These are phyloP conservation scores for Hydropsyche tenuis DNA, from an alignment of 1,140 invertebrate genomes.

Conservation along the genomic window DNA sequence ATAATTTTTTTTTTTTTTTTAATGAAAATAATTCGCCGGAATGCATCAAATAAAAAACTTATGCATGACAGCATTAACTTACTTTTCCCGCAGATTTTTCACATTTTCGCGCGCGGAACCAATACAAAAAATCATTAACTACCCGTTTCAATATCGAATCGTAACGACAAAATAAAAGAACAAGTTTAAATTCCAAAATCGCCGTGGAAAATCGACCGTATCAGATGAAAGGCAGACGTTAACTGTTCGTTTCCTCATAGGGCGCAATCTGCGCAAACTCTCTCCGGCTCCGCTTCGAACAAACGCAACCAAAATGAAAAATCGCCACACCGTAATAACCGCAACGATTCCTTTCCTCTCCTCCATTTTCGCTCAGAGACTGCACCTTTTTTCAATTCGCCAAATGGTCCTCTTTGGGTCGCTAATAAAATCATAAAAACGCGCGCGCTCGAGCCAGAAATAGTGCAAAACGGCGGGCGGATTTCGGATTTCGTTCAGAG, in stretches of 20 bases:
- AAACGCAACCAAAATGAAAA: constrained; percentile 21
- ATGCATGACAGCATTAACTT: too few species aligned
- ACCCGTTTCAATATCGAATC: not conserved
- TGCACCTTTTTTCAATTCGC: too few species aligned
- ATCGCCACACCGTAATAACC: constrained; percentile 6
- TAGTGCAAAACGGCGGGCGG: too few species aligned
- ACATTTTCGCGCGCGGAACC: not conserved
- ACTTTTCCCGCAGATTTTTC: not conserved
- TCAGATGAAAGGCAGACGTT: constrained; percentile 24
- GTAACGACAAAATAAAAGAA: not conserved
- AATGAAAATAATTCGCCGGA: too few species aligned
- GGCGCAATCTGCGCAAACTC: constrained; percentile 25
- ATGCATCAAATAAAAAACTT: too few species aligned
- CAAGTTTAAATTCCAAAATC: not conserved
- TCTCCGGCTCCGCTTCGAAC: not conserved
- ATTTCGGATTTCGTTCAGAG: too few species aligned
- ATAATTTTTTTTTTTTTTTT: too few species aligned
- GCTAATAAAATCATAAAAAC: too few species aligned
- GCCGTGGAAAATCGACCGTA: constrained; percentile 11
- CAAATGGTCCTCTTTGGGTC: too few species aligned
- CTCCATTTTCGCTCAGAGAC: not conserved
- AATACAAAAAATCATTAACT: not conserved
- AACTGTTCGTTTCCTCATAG: constrained; percentile 19
- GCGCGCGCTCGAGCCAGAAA: too few species aligned
- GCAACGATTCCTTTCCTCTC: not conserved